Evolutionary conservation across 2,797 vertebrate species (phyloP), one percentile per base, ranked within the genome.

Genomic region (Eulemur mongoz): DNA sequence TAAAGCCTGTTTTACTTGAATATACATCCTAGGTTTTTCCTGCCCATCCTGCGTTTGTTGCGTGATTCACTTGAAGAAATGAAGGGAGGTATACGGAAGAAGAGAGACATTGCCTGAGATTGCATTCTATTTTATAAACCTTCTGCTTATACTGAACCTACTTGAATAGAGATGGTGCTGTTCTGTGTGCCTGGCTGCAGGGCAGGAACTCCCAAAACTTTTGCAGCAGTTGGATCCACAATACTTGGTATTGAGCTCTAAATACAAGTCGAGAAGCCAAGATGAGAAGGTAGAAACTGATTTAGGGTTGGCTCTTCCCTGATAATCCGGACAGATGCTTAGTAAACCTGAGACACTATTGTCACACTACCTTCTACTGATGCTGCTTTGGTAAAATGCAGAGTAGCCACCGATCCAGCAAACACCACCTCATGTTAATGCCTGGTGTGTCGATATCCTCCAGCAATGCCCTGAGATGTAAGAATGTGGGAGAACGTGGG

Each of bases 31-130:
- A 69, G 88, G 22, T 73, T 79, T n/a, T n/a, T 80, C 63, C 87
- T 79, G 20, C 70, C 2, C 5, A 25, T 54, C 59, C 87, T 94
- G 38, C 38, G 25, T 45, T 40, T 45, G 76, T 63, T 76, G 82
- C 38, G n/a, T 79, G 40, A 80, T 32, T 82, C 35, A 70, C 65
- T 67, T 84, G 87, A 96, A 86, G 90, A 90, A 88, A 89, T 11
- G 70, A 81, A 90, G 61, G 70, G 32, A 48, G 43, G n/a, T 35
- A 6, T n/a, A 2, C 6, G 3, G 83, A 82, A 86, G 85, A 85
- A 54, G 20, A 50, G 50, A 70, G 22, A 38, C 30, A 7, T 35
- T 61, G 14, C 52, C 50, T 13, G 6, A 40, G 38, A 27, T 0
- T 8, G 27, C 32, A 15, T 78, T 61, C 18, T 54, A 4, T 61